Percentiles rank a stretch among this genome's conserved stretches.
Conservation (phyloP, 2,113 vertebrate species). For the Chloropsis hardwickii region DNA sequence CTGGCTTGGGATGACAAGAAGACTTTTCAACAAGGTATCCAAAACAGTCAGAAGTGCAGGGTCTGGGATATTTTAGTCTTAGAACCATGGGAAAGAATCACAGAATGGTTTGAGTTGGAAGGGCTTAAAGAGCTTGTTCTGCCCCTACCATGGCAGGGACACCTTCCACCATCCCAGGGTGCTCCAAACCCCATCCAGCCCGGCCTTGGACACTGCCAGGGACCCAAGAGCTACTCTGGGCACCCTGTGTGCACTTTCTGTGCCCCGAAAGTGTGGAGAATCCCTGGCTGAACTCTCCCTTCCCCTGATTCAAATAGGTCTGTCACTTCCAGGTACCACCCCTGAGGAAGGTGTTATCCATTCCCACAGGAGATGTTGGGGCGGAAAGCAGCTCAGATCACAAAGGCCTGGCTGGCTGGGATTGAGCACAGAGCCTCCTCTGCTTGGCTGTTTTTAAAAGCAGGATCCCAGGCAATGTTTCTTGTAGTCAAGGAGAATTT, state of each 20-base stretch:
- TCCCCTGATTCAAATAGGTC: background rate
- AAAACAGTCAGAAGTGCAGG: background rate
- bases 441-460: background rate
- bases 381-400: background rate
- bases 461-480: conserved; percentile 1
- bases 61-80: background rate
- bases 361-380: rapidly evolving
- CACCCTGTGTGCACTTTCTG: too few relatives aligned
- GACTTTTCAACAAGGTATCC: background rate
- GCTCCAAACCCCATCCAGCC: background rate
- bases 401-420: background rate
- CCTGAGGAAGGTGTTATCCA: background rate
- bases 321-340: background rate
- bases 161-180: background rate
- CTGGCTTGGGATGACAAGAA: background rate
- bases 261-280: background rate
- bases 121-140: background rate
- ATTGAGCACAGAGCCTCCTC: background rate
- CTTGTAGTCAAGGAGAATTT: conserved; percentile 5
- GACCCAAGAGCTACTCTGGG: background rate
- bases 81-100: background rate
- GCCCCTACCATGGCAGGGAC: background rate
- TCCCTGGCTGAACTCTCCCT: background rate
- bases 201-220: background rate
- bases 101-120: background rate